Conservation (phyloP, 1,140 invertebrate genomes). For the Aphis craccivora region DNA sequence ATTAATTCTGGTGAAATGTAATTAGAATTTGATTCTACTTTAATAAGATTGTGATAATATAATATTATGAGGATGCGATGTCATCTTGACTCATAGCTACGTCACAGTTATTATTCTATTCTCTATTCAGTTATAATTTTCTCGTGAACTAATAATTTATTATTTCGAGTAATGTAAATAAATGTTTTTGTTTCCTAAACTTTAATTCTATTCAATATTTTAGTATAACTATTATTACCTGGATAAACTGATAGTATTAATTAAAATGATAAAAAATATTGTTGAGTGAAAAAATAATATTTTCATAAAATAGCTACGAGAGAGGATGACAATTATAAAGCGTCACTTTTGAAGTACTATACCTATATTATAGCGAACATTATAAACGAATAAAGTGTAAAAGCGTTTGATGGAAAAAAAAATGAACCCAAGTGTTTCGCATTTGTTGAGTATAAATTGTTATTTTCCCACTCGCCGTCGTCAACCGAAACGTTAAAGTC, state of each 20-base stretch:
- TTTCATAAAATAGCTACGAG: not conserved
- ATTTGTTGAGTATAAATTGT: constrained; percentile 8
- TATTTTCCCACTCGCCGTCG: not conserved
- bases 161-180: not conserved
- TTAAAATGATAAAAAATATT: not conserved
- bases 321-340: not conserved
- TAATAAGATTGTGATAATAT: not conserved
- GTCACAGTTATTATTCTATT: not conserved
- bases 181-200: too few species aligned
- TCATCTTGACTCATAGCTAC: not conserved
- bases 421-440: not conserved
- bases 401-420: not conserved
- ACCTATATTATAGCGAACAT: not conserved
- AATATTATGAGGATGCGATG: not conserved
- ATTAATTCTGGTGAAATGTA: not conserved
- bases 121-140: not conserved
- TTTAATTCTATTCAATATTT: not conserved
- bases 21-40: not conserved
- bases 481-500: constrained; percentile 29
- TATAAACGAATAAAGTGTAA: not conserved
- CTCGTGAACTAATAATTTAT: not conserved
- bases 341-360: not conserved
- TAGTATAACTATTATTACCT: not conserved
- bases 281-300: not conserved
- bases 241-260: not conserved